phyloP scores from a whole-genome alignment of 2,113 vertebrate species.

The Dicrurus megarhynchus region DNA sequence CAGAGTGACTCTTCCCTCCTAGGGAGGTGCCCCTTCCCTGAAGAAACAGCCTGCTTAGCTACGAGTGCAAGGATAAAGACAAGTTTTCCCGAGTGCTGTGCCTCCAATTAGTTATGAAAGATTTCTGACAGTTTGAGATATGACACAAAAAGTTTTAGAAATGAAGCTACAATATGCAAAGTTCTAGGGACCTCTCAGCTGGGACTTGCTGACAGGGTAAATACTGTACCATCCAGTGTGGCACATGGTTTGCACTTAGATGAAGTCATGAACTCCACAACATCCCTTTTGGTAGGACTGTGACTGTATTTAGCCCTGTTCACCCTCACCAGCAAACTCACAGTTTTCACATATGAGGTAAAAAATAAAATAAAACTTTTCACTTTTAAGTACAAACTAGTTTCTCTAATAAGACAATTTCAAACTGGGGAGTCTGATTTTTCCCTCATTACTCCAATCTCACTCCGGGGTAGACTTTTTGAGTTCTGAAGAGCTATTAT shows the following conservation, averaged over 20 bases:
- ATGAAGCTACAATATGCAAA: neutral
- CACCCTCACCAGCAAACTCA: neutral
- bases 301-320: neutral
- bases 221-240: neutral
- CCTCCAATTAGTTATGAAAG: neutral
- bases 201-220: neutral
- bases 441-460: constrained; percentile 31
- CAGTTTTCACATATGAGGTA: neutral
- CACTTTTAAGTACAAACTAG: neutral
- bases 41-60: neutral
- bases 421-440: neutral
- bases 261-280: neutral
- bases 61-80: neutral
- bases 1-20: neutral
- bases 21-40: neutral
- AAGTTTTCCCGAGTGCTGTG: neutral
- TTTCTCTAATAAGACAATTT: constrained; percentile 19
- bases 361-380: neutral
- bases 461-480: constrained; percentile 12
- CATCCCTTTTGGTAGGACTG: neutral
- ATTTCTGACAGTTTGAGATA: neutral
- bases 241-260: neutral
- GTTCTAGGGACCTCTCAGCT: neutral
- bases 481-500: constrained; percentile 42
- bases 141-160: neutral